Evolutionary conservation across 2,113 vertebrate species (phyloP).

Genomic region (Callaeas wilsoni): DNA sequence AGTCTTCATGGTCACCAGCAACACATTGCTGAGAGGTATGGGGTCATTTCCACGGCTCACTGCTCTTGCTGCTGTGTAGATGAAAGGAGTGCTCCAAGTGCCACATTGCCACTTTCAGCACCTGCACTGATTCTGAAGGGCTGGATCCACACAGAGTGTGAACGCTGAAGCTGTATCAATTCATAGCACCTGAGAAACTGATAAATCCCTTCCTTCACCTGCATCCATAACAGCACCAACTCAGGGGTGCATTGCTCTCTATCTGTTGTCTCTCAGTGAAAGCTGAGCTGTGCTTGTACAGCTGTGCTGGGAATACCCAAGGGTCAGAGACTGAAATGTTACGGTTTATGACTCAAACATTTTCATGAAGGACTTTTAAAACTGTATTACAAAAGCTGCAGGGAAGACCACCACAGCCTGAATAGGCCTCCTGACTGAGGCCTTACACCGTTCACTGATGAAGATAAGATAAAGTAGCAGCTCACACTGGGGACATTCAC

Average conservation of each 20-base stretch:
- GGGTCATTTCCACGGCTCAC: neutral
- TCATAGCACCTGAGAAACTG: neutral
- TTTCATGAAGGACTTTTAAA: no score
- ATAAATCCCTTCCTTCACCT: neutral
- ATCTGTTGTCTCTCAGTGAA: neutral
- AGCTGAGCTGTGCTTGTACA: neutral
- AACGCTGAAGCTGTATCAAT: neutral
- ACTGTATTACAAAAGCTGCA: no score
- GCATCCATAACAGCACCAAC: neutral
- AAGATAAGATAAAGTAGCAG: no score
- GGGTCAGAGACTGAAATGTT: no score
- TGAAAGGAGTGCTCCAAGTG: neutral
- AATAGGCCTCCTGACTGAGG: no score
- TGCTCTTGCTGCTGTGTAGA: fast-evolving
- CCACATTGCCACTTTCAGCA: neutral
- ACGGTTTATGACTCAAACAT: no score
- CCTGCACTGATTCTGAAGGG: neutral
- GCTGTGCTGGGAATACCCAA: fast-evolving
- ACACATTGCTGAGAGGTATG: neutral
- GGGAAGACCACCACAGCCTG: no score
- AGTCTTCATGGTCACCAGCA: neutral
- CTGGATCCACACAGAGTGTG: neutral
- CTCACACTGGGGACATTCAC: no score
- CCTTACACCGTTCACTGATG: no score
- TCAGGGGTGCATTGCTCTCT: fast-evolving